These are phyloP conservation scores for Procambarus virginalis DNA, from an alignment of 1,140 invertebrate genomes.

Conservation along the genomic window DNA sequence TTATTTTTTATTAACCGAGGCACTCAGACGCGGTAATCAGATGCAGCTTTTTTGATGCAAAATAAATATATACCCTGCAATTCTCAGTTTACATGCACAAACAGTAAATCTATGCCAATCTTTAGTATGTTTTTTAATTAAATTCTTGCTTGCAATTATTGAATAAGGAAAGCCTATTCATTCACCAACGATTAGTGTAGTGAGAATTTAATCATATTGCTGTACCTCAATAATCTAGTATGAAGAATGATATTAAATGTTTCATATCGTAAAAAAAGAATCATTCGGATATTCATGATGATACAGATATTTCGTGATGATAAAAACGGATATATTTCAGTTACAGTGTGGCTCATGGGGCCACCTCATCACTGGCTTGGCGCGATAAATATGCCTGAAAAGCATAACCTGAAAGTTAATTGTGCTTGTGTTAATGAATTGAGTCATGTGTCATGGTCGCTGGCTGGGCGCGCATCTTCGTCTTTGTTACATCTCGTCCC, in stretches of 20 bases:
- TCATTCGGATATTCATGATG: too few relatives aligned
- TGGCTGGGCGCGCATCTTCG: not conserved
- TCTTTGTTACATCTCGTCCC: not conserved
- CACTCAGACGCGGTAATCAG: not conserved
- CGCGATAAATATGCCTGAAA: not conserved
- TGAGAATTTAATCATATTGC: too few relatives aligned
- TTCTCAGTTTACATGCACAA: too few relatives aligned
- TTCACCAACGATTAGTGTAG: too few relatives aligned
- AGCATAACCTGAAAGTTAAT: not conserved
- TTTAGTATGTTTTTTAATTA: too few relatives aligned
- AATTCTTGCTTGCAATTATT: too few relatives aligned
- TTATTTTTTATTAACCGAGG: not conserved
- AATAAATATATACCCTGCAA: too few relatives aligned
- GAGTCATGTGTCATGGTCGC: not conserved
- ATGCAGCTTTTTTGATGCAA: not conserved
- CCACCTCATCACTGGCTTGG: not conserved
- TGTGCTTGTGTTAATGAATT: not conserved
- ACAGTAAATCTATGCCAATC: too few relatives aligned
- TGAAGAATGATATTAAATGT: too few relatives aligned
- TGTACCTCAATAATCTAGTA: too few relatives aligned
- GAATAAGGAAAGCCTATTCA: too few relatives aligned
- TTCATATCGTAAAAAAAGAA: too few relatives aligned
- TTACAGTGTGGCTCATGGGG: not conserved
- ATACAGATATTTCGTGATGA: not conserved
- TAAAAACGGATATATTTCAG: slow-evolving; percentile 1